Evolutionary conservation across 2,113 vertebrate species (phyloP), one percentile per base, ranked within the genome.

Genomic region (Pterocles burchelli): DNA sequence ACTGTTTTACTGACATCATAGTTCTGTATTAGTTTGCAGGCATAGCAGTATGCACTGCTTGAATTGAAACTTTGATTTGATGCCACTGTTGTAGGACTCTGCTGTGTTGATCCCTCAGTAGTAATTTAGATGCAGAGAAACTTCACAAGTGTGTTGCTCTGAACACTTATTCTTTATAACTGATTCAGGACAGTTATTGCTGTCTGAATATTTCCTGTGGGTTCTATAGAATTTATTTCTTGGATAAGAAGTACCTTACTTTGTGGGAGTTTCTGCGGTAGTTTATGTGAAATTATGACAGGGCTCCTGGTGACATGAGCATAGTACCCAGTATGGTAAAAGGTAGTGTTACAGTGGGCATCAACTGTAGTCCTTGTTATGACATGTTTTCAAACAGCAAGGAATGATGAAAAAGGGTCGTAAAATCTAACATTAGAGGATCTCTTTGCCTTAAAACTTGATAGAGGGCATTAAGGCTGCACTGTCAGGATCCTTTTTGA

Each of bases 301-400:
- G 31, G 45, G 15, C 17, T 93, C n/a, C 31, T 52, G 36, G 7
- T 68, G 29, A 13, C 13, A 18, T n/a, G 5, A 36, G 57, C 7
- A 6, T 65, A 36, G 90, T 72, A 46, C 31, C 58, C 61, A 78
- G n/a, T 79, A 29, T 0, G 9, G 45, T 85, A 75, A 67, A 1
- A 0, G 31, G 6, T 67, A 17, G 36, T 1, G 1, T 46, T 82
- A 10, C 20, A 16, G 70, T 72, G 68, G 85, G 19, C n/a, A 65
- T 67, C 36, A 38, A 0, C 48, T 20, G 6, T 86, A 1, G 1
- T 55, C 7, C n/a, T 82, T 61, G 18, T 75, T 82, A 41, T 0
- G 0, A 17, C 22, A 25, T 18, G 48, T 13, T 88, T 82, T 91
- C 24, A 45, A 3, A 61, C 26, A 52, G 29, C 41, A 73, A 11